phyloP scores from a whole-genome alignment of 2,113 vertebrate species.

The Ornithorhynchus anatinus region DNA sequence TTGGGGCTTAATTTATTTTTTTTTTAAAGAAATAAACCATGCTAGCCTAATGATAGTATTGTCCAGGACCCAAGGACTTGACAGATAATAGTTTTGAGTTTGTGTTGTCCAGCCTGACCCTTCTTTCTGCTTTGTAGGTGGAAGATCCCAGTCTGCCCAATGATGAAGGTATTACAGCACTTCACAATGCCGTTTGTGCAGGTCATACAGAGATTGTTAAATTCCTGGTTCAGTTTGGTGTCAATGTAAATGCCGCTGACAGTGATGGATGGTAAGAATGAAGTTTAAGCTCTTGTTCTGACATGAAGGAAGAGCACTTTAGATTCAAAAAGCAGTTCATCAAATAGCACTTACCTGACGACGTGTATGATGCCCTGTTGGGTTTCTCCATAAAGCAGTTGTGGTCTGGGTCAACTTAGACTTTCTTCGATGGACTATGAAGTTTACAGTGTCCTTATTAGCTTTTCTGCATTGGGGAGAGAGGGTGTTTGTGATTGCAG shows the following conservation, averaged over 20 bases:
- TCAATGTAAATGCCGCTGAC: constrained; percentile 95
- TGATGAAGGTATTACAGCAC: constrained; percentile 95
- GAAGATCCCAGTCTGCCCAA: constrained; percentile 96
- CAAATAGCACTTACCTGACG: no score
- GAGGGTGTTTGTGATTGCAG: no score
- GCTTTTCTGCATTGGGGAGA: no score
- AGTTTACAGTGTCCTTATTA: no score
- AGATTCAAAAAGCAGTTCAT: not conserved
- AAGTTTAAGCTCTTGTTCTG: not conserved
- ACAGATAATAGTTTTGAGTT: not conserved
- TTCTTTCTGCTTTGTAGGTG: constrained; percentile 72
- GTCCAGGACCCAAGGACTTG: not conserved
- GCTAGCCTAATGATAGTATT: not conserved
- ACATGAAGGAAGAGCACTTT: not conserved
- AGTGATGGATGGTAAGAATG: constrained; percentile 92
- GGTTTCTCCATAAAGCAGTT: no score
- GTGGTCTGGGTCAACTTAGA: no score
- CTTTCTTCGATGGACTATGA: no score
- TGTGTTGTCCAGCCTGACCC: not conserved
- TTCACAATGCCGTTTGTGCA: constrained; percentile 95
- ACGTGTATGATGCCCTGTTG: no score
- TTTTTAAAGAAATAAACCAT: not conserved
- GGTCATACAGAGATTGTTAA: constrained; percentile 96
- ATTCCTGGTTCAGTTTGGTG: constrained; percentile 96
- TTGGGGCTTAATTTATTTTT: not conserved